phyloP scores from a whole-genome alignment of 2,888 invertebrate genomes.

The Dusona sp. region DNA sequence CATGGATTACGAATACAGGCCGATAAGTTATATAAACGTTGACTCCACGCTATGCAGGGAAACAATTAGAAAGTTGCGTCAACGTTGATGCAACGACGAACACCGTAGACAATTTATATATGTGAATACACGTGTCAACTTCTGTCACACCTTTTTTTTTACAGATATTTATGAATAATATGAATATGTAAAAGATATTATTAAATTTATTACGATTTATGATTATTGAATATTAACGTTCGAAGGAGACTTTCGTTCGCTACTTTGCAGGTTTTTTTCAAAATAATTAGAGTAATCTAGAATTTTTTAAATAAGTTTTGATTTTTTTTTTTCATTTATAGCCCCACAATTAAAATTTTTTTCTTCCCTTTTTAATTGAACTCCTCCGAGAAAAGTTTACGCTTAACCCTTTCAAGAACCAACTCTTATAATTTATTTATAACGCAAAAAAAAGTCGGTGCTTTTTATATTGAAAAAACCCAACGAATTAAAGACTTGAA shows the following conservation, averaged over 20 bases:
- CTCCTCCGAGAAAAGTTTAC: neutral
- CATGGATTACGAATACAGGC: neutral
- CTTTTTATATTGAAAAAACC: neutral
- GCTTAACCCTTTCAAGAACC: neutral
- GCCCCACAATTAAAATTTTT: neutral
- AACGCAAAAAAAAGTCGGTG: too few species aligned
- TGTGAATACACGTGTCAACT: neutral
- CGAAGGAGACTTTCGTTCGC: neutral
- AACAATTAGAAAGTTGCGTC: conserved; percentile 71
- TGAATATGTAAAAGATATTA: neutral
- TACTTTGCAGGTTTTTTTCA: neutral
- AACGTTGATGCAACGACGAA: conserved; percentile 49
- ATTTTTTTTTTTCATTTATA: neutral
- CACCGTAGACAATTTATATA: neutral
- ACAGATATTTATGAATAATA: neutral
- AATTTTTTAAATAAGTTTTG: neutral
- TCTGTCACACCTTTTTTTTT: neutral
- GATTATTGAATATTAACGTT: neutral
- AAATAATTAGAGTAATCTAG: neutral
- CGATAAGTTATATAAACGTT: conserved; percentile 61
- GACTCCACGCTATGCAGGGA: conserved; percentile 41
- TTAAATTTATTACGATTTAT: neutral
- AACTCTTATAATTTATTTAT: neutral
- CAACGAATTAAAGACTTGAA: neutral
- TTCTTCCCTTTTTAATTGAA: neutral